phyloP scores from a whole-genome alignment of 1,140 invertebrate genomes.

The Zaprionus taronus region DNA sequence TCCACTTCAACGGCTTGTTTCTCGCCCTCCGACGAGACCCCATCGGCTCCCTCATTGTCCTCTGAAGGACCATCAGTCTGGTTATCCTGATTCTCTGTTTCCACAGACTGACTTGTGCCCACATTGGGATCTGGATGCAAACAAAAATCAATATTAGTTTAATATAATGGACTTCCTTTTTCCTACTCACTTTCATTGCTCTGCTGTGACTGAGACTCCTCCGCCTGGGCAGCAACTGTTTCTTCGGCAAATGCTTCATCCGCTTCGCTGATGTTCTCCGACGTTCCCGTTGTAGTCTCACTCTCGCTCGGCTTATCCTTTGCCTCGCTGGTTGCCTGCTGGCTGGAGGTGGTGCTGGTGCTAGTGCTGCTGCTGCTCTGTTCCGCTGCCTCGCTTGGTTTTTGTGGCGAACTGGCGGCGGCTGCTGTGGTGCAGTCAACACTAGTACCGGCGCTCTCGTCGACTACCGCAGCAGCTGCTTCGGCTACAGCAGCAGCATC shows the following conservation, averaged over 20 bases:
- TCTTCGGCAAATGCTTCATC: slow-evolving; percentile 77
- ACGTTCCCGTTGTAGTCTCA: slow-evolving; percentile 33
- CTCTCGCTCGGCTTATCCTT: slow-evolving; percentile 53
- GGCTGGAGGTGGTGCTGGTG: slow-evolving; percentile 22
- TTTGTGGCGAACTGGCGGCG: slow-evolving; percentile 59
- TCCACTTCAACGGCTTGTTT: slow-evolving; percentile 86
- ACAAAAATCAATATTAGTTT: background rate
- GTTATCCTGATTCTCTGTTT: slow-evolving; percentile 70
- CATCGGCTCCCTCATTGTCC: slow-evolving; percentile 83
- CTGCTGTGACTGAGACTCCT: slow-evolving; percentile 57
- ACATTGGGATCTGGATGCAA: slow-evolving; percentile 65
- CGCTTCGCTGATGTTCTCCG: slow-evolving; percentile 61
- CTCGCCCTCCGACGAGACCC: slow-evolving; percentile 87
- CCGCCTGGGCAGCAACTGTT: slow-evolving; percentile 52
- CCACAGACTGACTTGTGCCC: slow-evolving; percentile 77
- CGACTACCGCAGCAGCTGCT: slow-evolving; percentile 30
- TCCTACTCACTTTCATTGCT: slow-evolving; percentile 57
- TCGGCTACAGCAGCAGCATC: slow-evolving; percentile 50
- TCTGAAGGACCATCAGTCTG: slow-evolving; percentile 71
- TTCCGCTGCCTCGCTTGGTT: slow-evolving; percentile 54
- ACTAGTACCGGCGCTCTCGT: slow-evolving; percentile 62
- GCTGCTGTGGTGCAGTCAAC: slow-evolving; percentile 37
- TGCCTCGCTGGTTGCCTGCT: slow-evolving; percentile 42
- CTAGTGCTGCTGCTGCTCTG: slow-evolving; percentile 40
- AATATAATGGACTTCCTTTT: background rate